phyloP scores from a whole-genome alignment of 2,113 vertebrate species.

The Empidonax alnorum region DNA sequence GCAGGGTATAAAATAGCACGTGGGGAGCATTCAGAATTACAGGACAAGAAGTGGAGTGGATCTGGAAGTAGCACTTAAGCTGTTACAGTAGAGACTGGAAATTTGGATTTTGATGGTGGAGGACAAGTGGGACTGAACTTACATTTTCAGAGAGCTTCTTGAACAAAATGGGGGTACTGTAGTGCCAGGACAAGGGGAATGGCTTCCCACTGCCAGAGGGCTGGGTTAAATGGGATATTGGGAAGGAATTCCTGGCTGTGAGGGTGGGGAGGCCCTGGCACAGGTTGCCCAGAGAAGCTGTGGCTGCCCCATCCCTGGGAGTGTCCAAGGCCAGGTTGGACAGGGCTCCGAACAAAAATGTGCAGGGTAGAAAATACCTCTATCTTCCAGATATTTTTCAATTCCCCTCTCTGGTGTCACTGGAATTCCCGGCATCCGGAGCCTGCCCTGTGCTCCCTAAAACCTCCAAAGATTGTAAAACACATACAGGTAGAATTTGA shows the following conservation, averaged over 20 bases:
- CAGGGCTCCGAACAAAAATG: no score
- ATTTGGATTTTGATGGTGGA: neutral
- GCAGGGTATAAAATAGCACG: rapidly evolving
- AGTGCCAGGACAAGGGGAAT: rapidly evolving
- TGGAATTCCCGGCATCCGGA: rapidly evolving
- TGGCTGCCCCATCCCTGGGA: neutral
- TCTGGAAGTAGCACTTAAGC: neutral
- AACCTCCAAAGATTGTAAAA: rapidly evolving
- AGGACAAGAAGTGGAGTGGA: neutral
- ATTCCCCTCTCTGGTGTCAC: neutral
- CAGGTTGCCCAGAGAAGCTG: rapidly evolving
- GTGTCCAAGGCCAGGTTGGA: neutral
- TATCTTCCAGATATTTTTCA: neutral
- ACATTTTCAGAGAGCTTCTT: neutral
- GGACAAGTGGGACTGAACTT: neutral
- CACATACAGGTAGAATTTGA: rapidly evolving
- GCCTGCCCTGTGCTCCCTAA: neutral
- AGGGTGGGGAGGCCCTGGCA: neutral
- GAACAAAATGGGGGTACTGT: neutral
- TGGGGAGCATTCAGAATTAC: rapidly evolving
- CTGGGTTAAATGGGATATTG: rapidly evolving
- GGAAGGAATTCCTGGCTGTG: neutral
- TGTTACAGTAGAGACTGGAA: rapidly evolving
- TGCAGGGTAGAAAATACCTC: neutral
- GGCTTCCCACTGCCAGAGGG: neutral